These are phyloP conservation scores for Atherix ibis DNA, from an alignment of 2,888 invertebrate species.

Conservation along the genomic window DNA sequence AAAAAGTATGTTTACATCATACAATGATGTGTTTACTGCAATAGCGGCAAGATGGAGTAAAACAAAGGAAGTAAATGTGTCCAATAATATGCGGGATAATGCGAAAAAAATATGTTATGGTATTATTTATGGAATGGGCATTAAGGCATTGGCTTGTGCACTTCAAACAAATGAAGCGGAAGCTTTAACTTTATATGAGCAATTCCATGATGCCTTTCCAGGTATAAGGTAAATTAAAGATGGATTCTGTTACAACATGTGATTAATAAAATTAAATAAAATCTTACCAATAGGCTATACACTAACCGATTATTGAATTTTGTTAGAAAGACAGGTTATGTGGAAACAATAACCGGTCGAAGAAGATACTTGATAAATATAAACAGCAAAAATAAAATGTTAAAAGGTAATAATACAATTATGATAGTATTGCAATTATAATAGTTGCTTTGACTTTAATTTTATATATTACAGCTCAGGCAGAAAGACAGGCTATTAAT, in stretches of 20 bases:
- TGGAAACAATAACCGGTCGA: conserved; percentile 69
- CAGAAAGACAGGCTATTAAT: conserved; percentile 93
- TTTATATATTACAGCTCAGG: conserved; percentile 41
- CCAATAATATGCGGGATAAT: conserved; percentile 61
- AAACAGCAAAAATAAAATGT: conserved; percentile 39
- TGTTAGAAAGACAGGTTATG: conserved; percentile 56
- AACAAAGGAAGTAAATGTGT: conserved; percentile 51
- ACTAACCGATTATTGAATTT: conserved; percentile 36
- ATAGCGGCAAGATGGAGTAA: conserved; percentile 78
- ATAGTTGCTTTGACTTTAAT: no score
- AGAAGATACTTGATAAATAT: conserved; percentile 64
- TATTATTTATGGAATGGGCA: conserved; percentile 94
- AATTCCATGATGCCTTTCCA: conserved; percentile 64
- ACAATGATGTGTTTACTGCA: conserved; percentile 65
- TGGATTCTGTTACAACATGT: not conserved
- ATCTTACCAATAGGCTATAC: conserved; percentile 18
- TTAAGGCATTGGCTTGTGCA: conserved; percentile 60
- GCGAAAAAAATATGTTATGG: conserved; percentile 92
- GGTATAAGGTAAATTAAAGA: conserved; percentile 47
- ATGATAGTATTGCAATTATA: no score
- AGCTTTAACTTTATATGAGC: conserved; percentile 61
- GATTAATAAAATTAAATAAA: no score
- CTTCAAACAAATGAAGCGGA: conserved; percentile 63
- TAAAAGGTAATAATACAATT: conserved; percentile 47
- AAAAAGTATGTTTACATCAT: conserved; percentile 45